A percentile compares a stretch with the other conserved stretches of the same genome.
Evolutionary conservation across 2,797 vertebrate genomes (phyloP).

Genomic region (Gymnothorax javanicus): DNA sequence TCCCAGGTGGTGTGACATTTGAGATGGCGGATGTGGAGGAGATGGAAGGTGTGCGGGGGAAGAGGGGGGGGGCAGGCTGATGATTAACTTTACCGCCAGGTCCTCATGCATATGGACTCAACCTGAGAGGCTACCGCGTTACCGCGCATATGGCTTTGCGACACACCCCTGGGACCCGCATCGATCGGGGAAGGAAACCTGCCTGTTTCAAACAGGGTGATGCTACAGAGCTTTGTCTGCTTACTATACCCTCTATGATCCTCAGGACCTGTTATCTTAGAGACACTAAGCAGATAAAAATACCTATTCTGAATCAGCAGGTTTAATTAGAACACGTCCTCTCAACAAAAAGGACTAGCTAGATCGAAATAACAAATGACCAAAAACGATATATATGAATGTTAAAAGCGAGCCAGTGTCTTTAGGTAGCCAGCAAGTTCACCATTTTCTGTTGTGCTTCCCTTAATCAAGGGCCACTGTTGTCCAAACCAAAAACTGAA

Average conservation of each 20-base stretch:
- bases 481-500: neutral
- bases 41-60: slow-evolving; percentile 77
- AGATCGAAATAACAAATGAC: too few relatives aligned
- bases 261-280: slow-evolving; percentile 26
- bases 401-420: too few relatives aligned
- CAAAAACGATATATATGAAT: too few relatives aligned
- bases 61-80: too few relatives aligned
- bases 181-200: slow-evolving; percentile 76
- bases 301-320: slow-evolving; percentile 29
- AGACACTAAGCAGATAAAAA: slow-evolving; percentile 35
- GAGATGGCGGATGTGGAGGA: slow-evolving; percentile 72
- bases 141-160: slow-evolving; percentile 76
- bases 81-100: slow-evolving; percentile 59
- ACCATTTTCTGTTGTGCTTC: neutral
- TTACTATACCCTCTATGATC: neutral
- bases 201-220: slow-evolving; percentile 17
- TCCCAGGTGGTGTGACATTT: slow-evolving; percentile 96
- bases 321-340: slow-evolving; percentile 30
- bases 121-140: slow-evolving; percentile 75
- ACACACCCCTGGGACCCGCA: slow-evolving; percentile 64
- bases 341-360: neutral
- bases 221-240: neutral
- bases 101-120: slow-evolving; percentile 78
- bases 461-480: neutral
- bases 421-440: too few relatives aligned